phyloP scores from a whole-genome alignment of 2,113 vertebrate genomes.

The Elachura formosa region DNA sequence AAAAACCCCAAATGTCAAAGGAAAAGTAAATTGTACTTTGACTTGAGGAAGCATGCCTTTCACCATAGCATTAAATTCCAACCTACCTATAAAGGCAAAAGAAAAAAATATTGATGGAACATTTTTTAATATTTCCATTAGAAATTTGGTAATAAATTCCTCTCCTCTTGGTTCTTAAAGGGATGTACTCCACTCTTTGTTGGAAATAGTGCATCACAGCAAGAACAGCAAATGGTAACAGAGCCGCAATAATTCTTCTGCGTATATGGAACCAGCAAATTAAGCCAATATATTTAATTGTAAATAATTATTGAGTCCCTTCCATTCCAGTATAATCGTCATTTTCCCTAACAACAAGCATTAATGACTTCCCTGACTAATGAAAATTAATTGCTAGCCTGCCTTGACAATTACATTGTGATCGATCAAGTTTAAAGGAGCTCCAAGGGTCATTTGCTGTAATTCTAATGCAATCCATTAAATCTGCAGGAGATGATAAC shows the following conservation, averaged over 20 bases:
- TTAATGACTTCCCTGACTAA: conserved; percentile 70
- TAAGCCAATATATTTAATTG: conserved; percentile 47
- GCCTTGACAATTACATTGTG: conserved; percentile 66
- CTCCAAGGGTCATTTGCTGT: conserved; percentile 67
- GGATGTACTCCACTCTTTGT: background rate
- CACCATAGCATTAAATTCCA: background rate
- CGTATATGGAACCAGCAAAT: background rate
- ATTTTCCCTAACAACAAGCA: conserved; percentile 56
- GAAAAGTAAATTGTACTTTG: background rate
- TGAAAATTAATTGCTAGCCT: conserved; percentile 75
- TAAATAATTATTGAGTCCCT: conserved; percentile 46
- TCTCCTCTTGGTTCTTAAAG: background rate
- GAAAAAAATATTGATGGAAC: background rate
- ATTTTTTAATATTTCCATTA: background rate
- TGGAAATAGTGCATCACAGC: background rate
- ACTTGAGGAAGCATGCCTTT: background rate
- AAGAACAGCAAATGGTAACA: background rate
- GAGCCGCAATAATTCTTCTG: background rate
- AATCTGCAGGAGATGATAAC: conserved; percentile 64
- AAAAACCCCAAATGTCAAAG: background rate
- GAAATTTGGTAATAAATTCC: background rate
- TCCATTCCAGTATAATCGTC: conserved; percentile 49
- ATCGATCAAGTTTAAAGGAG: conserved; percentile 73
- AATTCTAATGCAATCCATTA: conserved; percentile 74
- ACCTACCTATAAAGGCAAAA: background rate